These are phyloP conservation scores for Xiphophorus couchianus DNA, from an alignment of 2,113 vertebrate genomes.

Conservation along the genomic window DNA sequence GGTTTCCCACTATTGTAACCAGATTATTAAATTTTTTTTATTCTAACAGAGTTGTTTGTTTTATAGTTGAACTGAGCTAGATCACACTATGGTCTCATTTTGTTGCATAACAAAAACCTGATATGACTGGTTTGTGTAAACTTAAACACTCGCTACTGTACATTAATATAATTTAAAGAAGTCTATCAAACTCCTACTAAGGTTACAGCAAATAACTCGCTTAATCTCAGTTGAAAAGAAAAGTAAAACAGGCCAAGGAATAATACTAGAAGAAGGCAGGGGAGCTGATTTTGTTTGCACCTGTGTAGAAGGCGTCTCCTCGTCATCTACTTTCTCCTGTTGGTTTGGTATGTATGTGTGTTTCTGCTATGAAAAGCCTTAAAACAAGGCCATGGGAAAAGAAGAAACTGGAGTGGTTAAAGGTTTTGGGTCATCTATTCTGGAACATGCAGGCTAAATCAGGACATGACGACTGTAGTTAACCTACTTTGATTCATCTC, in stretches of 20 bases:
- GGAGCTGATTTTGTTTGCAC: conserved; percentile 15
- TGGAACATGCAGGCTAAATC: conserved; percentile 66
- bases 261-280: neutral
- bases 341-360: conserved; percentile 3
- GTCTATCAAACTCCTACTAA: neutral
- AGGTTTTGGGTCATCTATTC: conserved; percentile 81
- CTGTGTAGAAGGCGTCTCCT: neutral
- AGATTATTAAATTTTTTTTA: neutral
- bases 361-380: conserved; percentile 23
- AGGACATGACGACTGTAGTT: conserved; percentile 63
- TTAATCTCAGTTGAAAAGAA: neutral
- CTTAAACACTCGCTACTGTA: neutral
- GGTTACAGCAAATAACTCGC: neutral
- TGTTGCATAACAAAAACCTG: neutral
- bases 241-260: neutral
- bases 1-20: neutral
- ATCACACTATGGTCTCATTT: neutral
- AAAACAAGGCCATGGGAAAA: conserved; percentile 52
- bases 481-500: conserved; percentile 73
- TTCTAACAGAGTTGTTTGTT: too few species aligned
- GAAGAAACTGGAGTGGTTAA: conserved; percentile 22
- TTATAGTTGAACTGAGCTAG: too few species aligned
- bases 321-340: conserved; percentile 27
- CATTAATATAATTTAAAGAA: neutral
- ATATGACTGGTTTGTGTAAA: neutral